A percentile compares a stretch with the other conserved stretches of the same genome.
Evolutionary conservation across 1,140 invertebrate species (phyloP).

Genomic region (Trichonephila inaurata): DNA sequence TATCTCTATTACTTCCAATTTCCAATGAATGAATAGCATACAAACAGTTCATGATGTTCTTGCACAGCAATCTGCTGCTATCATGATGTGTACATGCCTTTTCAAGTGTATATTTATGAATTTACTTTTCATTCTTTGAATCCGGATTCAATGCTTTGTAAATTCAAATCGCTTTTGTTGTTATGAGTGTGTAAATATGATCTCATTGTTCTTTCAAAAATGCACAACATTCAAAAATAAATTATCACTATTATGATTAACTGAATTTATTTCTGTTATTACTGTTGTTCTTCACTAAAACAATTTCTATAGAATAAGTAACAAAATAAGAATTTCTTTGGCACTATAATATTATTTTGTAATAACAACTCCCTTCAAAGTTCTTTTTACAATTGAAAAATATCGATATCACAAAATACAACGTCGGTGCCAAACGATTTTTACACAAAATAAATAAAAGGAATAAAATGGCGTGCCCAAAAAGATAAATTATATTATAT

Average conservation of each 20-base stretch:
- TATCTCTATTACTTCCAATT: conserved; percentile 41
- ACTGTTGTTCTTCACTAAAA: too few species aligned
- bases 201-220: conserved; percentile 9
- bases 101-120: conserved; percentile 4
- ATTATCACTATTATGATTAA: background rate
- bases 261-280: too few species aligned
- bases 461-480: too few species aligned
- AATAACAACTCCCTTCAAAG: too few species aligned
- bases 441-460: too few species aligned
- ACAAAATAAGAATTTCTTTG: too few species aligned
- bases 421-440: too few species aligned
- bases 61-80: conserved; percentile 45
- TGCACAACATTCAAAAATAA: conserved; percentile 42
- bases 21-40: background rate
- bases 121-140: background rate
- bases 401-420: too few species aligned
- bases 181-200: conserved; percentile 41
- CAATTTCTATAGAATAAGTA: too few species aligned
- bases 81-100: conserved; percentile 60
- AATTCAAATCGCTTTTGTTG: conserved; percentile 1
- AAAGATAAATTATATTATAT: too few species aligned
- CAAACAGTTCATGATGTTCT: background rate
- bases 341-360: too few species aligned
- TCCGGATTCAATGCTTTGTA: conserved; percentile 21
- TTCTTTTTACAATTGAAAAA: too few species aligned